Percentiles rank a stretch among this genome's conserved stretches.
Conservation (phyloP, 2,888 invertebrate genomes). For the Caradrina kadenii region DNA sequence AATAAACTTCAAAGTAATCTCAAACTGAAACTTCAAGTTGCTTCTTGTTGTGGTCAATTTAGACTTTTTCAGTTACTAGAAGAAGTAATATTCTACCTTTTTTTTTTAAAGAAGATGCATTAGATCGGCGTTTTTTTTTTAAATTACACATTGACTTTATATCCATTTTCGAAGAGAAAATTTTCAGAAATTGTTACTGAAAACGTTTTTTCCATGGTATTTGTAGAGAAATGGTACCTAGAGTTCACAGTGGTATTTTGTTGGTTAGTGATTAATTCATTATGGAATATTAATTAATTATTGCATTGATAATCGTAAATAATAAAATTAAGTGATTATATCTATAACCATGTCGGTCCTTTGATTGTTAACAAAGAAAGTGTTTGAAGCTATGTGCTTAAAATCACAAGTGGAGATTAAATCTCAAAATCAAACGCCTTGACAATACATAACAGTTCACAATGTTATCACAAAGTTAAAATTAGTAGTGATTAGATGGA, state of each 20-base stretch:
- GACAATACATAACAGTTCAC: constrained; percentile 31
- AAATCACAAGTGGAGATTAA: constrained; percentile 46
- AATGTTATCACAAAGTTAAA: constrained; percentile 49
- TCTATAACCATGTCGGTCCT: background rate
- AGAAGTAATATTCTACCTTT: background rate
- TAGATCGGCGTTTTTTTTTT: background rate
- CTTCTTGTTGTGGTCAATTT: constrained; percentile 3
- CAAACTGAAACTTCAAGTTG: background rate
- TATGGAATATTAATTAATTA: background rate
- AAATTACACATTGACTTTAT: background rate
- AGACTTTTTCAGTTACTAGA: background rate
- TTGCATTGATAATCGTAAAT: background rate
- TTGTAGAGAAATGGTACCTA: too few species aligned
- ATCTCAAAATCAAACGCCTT: constrained; percentile 8
- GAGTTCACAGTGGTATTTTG: background rate
- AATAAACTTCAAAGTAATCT: background rate
- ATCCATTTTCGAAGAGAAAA: background rate
- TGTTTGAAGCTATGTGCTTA: constrained; percentile 21
- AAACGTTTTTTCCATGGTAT: background rate
- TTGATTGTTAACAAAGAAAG: constrained; percentile 17
- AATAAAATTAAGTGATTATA: background rate
- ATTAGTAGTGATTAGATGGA: constrained; percentile 40
- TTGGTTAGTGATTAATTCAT: background rate
- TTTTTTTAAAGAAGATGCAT: background rate
- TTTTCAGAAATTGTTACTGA: background rate